Evolutionary conservation across 2,888 invertebrate species (phyloP), one percentile per base, ranked within the genome.

Genomic region (Criorhina ranunculi): DNA sequence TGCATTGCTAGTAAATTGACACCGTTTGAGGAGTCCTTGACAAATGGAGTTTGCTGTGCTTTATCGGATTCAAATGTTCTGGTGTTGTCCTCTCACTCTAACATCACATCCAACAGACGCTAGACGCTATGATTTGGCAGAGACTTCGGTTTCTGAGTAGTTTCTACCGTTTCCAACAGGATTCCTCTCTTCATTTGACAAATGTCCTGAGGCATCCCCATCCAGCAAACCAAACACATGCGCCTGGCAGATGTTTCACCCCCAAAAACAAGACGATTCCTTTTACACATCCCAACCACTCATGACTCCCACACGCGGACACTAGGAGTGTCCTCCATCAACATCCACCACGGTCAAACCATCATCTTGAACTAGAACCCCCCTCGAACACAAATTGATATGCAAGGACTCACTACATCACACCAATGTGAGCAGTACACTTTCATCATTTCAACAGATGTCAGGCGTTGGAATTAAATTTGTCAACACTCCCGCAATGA

Each of bases 391-490:
- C n/a, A 51, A 72, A 40, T 72, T 72, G 31, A 33, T 62, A 72
- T 72, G 72, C 72, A 72, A 49, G 24, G 29, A 12, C 49, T 17
- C 19, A 51, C 29, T 7, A 11, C n/a, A 19, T 37, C 64, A 64
- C 9, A 19, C n/a, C n/a, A n/a, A n/a, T n/a, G n/a, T n/a, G n/a
- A n/a, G n/a, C n/a, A n/a, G n/a, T n/a, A n/a, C n/a, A n/a, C n/a
- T n/a, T 33, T 17, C 55, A 55, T 8, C 33, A 66, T 37, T 49
- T 66, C 37, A 37, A 11, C 12, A 57, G 42, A 72, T 62, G 60
- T 53, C 51, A 60, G n/a, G 19, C 5, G 31, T 51, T 51, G 40
- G 60, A 72, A 72, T 72, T 49, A 60, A 62, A 53, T 51, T 72
- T 51, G 6, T 31, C 40, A 9, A 15, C 17, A 31, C 40, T 49